Conservation (phyloP, 2,797 vertebrate species). For the Pangasius djambal region DNA sequence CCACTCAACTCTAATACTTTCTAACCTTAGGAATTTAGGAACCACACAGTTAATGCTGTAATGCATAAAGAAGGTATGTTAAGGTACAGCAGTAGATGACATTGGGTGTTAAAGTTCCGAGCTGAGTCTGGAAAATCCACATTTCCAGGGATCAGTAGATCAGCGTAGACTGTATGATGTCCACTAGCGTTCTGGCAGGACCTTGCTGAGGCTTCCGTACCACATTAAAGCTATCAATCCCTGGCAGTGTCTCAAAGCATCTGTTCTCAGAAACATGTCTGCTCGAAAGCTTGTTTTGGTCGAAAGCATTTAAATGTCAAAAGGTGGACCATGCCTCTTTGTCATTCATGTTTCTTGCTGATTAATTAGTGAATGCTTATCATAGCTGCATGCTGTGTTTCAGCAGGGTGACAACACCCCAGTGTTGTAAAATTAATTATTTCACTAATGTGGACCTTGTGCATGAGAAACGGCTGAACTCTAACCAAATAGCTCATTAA, state of each 20-base stretch:
- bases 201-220: slow-evolving; percentile 22
- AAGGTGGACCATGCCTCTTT: slow-evolving; percentile 60
- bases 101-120: slow-evolving; percentile 20
- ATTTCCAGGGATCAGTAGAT: slow-evolving; percentile 14
- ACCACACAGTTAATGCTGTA: slow-evolving; percentile 42
- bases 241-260: slow-evolving; percentile 6
- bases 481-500: slow-evolving; percentile 88
- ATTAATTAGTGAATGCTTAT: slow-evolving; percentile 90
- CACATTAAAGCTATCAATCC: slow-evolving; percentile 45
- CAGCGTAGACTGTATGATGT: slow-evolving; percentile 19
- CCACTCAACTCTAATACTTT: slow-evolving; percentile 61
- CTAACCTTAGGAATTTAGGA: slow-evolving; percentile 55
- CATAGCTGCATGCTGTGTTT: slow-evolving; percentile 70
- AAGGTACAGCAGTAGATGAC: neutral
- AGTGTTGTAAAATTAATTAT: slow-evolving; percentile 90
- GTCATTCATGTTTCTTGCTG: slow-evolving; percentile 44
- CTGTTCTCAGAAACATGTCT: slow-evolving; percentile 23
- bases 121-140: slow-evolving; percentile 25
- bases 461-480: slow-evolving; percentile 83
- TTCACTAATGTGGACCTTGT: slow-evolving; percentile 77
- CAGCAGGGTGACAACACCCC: slow-evolving; percentile 78
- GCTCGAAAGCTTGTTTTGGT: slow-evolving; percentile 50
- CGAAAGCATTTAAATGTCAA: slow-evolving; percentile 72
- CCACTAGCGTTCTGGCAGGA: slow-evolving; percentile 4
- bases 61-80: slow-evolving; percentile 35